Percentiles rank a stretch among this genome's conserved stretches.
These are phyloP conservation scores for Gambusia yucatana DNA, from an alignment of 2,797 vertebrate species.

Conservation along the genomic window DNA sequence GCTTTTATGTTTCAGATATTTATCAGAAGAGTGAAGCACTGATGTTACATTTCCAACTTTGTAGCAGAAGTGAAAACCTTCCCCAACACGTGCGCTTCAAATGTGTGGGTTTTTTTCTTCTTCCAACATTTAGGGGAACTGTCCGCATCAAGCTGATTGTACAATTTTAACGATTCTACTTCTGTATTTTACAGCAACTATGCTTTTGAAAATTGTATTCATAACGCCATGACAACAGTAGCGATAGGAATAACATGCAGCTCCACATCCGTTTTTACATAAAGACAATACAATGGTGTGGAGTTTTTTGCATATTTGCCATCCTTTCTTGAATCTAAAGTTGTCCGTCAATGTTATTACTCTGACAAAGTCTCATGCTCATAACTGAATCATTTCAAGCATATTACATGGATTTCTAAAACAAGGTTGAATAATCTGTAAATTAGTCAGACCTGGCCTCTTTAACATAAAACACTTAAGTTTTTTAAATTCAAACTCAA, in stretches of 20 bases:
- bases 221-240: background rate
- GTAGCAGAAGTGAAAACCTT: background rate
- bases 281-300: background rate
- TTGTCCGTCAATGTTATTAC: background rate
- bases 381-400: background rate
- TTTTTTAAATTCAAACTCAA: background rate
- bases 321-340: background rate
- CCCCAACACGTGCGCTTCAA: background rate
- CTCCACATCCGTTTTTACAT: background rate
- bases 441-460: background rate
- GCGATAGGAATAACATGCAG: background rate
- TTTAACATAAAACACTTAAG: background rate
- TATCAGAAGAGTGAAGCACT: background rate
- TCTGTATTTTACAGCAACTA: background rate
- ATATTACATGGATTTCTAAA: background rate
- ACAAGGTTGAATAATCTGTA: background rate
- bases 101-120: background rate
- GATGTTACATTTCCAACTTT: background rate
- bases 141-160: background rate
- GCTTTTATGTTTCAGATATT: background rate
- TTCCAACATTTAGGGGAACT: background rate
- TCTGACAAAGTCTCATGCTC: background rate
- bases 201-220: background rate
- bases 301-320: background rate
- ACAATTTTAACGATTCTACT: background rate